phyloP scores from a whole-genome alignment of 2,888 invertebrate genomes.

The Gisinianus flammeolus region DNA sequence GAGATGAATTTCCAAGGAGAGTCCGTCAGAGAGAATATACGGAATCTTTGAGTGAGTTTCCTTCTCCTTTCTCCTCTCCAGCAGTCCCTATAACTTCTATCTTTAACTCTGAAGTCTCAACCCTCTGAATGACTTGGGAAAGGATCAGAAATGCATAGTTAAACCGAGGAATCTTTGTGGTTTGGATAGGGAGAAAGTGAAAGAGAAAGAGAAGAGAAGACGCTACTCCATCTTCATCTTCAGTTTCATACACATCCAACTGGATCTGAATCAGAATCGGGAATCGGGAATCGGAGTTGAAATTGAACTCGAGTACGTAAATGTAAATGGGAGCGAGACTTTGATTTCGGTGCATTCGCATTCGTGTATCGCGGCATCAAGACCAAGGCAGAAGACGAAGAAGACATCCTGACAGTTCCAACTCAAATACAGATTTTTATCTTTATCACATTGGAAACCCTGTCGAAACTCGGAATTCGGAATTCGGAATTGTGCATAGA shows the following conservation, averaged over 20 bases:
- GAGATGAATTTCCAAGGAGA: constrained; percentile 15
- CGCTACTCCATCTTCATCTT: not conserved
- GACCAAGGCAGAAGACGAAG: no score
- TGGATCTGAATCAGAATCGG: not conserved
- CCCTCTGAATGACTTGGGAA: not conserved
- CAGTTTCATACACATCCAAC: not conserved
- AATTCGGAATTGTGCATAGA: not conserved
- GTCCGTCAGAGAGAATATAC: not conserved
- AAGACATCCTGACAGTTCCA: not conserved
- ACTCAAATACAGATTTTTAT: not conserved
- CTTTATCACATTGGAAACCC: no score
- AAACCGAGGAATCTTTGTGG: not conserved
- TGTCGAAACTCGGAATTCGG: not conserved
- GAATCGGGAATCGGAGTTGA: not conserved
- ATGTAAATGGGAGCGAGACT: no score
- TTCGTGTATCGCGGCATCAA: no score
- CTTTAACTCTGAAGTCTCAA: not conserved
- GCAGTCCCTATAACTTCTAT: not conserved
- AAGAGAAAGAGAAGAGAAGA: not conserved
- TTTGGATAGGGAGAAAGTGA: not conserved
- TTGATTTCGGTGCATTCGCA: no score
- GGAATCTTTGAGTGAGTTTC: not conserved
- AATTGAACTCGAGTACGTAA: no score
- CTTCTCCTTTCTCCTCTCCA: not conserved
- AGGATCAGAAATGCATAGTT: constrained; percentile 8